Evolutionary conservation across 2,797 vertebrate species (phyloP), one percentile per base, ranked within the genome.

Genomic region (Pseudochromis fuscus): DNA sequence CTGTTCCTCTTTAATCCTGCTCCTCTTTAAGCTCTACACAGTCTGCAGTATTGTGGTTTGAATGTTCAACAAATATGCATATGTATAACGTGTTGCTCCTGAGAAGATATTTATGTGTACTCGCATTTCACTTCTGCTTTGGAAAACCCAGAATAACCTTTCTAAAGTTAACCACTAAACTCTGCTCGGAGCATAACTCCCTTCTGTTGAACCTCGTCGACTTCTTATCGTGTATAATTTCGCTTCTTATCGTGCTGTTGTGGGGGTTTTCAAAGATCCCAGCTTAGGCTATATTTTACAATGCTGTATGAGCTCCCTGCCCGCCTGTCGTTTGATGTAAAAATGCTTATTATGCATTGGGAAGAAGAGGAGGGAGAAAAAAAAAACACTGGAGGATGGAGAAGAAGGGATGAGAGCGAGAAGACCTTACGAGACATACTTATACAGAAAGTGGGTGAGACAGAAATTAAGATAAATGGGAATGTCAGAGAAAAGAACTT

Each of bases 281-380:
- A 18, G 50, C 25, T 73, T 18, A 1, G 62, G 42, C 62, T 48
- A 21, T 58, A 67, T 85, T 81, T 77, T 25, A 37, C 51, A 48
- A 10, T 38, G 72, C 73, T 33, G 46, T 45, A 42, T 58, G 63
- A 85, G 72, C 60, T 82, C 61, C 27, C 27, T 64, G 49, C 44
- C 45, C 35, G 45, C 3, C 45, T 42, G 58, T 63, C 30, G 33
- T 77, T 88, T 85, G 52, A 83, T 77, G 62, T 73, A 38, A 72
- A 77, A 79, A 46, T 55, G 55, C 35, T 75, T 71, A 53, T 84
- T 77, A 62, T 80, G 71, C 46, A 51, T 55, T 74, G 31, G 35
- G 72, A 49, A 55, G 7, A 11, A 55, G 31, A 46, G 19, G 13
- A 37, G 25, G n/a, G 37, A n/a, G 11, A 24, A 10, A 9, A 7